A percentile compares a stretch with the other conserved stretches of the same genome.
Conservation (phyloP, 2,888 invertebrate species). For the Syrphus vitripennis region DNA sequence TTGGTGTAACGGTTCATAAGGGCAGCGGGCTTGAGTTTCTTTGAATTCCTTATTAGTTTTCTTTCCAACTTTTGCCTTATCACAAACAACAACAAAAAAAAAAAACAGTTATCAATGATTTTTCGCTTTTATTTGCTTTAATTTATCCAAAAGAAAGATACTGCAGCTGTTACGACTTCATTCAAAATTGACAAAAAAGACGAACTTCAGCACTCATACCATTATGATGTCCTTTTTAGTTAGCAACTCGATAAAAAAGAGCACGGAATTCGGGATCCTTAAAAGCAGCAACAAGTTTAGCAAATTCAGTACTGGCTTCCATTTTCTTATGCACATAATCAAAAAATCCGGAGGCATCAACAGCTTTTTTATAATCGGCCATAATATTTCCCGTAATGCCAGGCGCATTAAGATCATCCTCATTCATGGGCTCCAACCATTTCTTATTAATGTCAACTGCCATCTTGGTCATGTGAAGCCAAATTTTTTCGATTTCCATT, state of each 20-base stretch:
- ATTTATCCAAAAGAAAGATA: background rate
- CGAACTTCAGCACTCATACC: background rate
- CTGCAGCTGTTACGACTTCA: background rate
- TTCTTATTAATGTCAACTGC: background rate
- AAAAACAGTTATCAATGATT: too few relatives aligned
- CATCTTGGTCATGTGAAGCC: background rate
- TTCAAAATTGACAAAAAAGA: background rate
- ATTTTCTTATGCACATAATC: background rate
- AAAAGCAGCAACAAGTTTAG: constrained; percentile 3
- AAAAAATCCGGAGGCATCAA: background rate
- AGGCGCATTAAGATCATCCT: background rate
- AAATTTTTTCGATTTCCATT: background rate
- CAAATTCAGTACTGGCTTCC: background rate
- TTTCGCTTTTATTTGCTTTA: background rate
- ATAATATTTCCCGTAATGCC: background rate
- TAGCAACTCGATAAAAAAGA: background rate
- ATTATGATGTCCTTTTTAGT: background rate
- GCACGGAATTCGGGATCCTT: background rate
- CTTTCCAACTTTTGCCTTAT: too few relatives aligned
- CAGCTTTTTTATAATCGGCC: background rate
- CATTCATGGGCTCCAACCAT: constrained; percentile 3
- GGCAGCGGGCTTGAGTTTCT: too few relatives aligned
- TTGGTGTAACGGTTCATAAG: too few relatives aligned
- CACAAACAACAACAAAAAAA: too few relatives aligned
- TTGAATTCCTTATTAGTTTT: too few relatives aligned